Conservation (phyloP, 23 tunicate species). For the Trididemnum clinides region DNA sequence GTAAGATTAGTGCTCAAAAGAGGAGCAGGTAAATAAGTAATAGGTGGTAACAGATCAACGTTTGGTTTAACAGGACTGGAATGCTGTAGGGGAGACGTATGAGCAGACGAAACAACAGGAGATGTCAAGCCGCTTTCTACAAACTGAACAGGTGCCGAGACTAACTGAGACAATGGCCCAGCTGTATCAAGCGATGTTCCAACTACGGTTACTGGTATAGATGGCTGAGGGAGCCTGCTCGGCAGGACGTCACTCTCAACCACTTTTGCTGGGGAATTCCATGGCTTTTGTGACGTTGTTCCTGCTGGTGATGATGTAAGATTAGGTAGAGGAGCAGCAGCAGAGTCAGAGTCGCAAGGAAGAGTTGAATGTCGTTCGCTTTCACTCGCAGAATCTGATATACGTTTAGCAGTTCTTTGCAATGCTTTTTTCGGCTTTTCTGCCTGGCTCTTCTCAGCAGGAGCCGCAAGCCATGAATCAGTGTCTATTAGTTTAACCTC, state of each 20-base stretch:
- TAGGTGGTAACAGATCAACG: background rate
- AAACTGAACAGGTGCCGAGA: background rate
- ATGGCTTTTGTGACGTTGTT: background rate
- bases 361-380: background rate
- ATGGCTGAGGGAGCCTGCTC: background rate
- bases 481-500: conserved; percentile 34
- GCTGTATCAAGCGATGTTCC: background rate
- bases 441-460: background rate
- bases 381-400: background rate
- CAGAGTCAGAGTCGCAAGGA: background rate
- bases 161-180: background rate
- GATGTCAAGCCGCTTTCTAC: background rate
- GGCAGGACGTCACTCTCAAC: too few species aligned
- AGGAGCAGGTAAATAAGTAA: background rate
- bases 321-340: background rate
- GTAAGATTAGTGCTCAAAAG: background rate
- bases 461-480: conserved; percentile 42
- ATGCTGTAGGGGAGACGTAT: background rate
- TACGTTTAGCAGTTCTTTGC: background rate
- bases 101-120: background rate
- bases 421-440: conserved; percentile 16
- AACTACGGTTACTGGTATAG: background rate
- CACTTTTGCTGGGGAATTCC: background rate
- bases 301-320: background rate
- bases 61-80: background rate